Evolutionary conservation across 2,888 invertebrate species (phyloP).

Genomic region (Hydroisotoma schaefferi): DNA sequence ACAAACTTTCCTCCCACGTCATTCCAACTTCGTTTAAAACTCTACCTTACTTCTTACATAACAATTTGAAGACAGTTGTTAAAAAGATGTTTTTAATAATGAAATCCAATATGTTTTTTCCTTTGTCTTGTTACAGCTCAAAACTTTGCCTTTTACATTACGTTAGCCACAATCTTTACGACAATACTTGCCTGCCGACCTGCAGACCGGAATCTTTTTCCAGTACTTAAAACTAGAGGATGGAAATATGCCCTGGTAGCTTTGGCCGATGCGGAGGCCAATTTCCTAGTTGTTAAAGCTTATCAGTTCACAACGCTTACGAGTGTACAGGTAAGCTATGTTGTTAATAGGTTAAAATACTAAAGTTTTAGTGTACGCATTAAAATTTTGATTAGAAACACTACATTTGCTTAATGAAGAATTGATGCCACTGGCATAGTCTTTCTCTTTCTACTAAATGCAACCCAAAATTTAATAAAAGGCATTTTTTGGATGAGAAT

Average conservation of each 20-base stretch:
- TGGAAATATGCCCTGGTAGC: conserved; percentile 76
- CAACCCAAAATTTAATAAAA: too few relatives aligned
- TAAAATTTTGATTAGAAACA: background rate
- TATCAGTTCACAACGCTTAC: conserved; percentile 71
- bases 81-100: background rate
- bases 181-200: conserved; percentile 70
- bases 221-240: conserved; percentile 65
- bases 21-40: background rate
- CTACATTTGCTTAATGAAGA: too few relatives aligned
- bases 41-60: background rate
- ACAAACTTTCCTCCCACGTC: too few relatives aligned
- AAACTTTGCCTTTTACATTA: conserved; percentile 72
- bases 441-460: too few relatives aligned
- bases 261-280: conserved; percentile 79
- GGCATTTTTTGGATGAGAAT: too few relatives aligned
- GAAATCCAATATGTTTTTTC: conserved; percentile 4
- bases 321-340: conserved; percentile 62
- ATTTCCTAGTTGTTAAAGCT: conserved; percentile 74
- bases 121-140: conserved; percentile 59
- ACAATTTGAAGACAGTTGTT: background rate
- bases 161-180: conserved; percentile 71
- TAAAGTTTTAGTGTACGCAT: background rate
- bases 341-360: background rate
- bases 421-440: too few relatives aligned
- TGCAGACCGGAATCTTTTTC: conserved; percentile 60